These are phyloP conservation scores for Sinonovacula constricta DNA, from an alignment of 1,140 invertebrate species.

Conservation along the genomic window DNA sequence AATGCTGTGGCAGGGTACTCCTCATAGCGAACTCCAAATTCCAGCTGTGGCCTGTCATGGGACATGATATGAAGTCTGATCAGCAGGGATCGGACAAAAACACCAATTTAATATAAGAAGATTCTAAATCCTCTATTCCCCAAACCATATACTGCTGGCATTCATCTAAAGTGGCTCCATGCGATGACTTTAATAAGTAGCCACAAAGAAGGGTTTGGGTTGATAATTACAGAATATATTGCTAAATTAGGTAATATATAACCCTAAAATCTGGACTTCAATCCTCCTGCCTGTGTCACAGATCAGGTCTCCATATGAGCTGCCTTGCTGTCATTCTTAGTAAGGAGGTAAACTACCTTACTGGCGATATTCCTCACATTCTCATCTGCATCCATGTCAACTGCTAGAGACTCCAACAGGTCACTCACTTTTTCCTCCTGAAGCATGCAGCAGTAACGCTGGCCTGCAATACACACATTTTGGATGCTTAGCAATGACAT, in stretches of 20 bases:
- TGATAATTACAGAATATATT: not conserved
- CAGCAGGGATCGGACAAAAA: too few relatives aligned
- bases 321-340: not conserved
- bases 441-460: conserved; percentile 87
- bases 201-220: not conserved
- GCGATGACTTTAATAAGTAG: not conserved
- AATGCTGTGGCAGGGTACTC: too few relatives aligned
- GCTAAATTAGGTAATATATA: not conserved
- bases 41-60: too few relatives aligned
- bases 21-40: too few relatives aligned
- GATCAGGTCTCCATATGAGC: not conserved
- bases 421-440: conserved; percentile 81
- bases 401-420: conserved; percentile 73
- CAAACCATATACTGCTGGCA: too few relatives aligned
- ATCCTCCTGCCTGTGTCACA: not conserved
- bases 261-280: not conserved
- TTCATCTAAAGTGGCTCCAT: too few relatives aligned
- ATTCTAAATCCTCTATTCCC: too few relatives aligned
- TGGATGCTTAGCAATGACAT: conserved; percentile 13
- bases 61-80: too few relatives aligned
- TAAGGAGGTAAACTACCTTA: conserved; percentile 34
- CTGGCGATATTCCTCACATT: conserved; percentile 33
- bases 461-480: conserved; percentile 84
- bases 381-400: conserved; percentile 14
- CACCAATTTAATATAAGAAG: too few relatives aligned